These are phyloP conservation scores for Steinernema khuongi DNA, from an alignment of 1,140 invertebrate genomes.

Conservation along the genomic window DNA sequence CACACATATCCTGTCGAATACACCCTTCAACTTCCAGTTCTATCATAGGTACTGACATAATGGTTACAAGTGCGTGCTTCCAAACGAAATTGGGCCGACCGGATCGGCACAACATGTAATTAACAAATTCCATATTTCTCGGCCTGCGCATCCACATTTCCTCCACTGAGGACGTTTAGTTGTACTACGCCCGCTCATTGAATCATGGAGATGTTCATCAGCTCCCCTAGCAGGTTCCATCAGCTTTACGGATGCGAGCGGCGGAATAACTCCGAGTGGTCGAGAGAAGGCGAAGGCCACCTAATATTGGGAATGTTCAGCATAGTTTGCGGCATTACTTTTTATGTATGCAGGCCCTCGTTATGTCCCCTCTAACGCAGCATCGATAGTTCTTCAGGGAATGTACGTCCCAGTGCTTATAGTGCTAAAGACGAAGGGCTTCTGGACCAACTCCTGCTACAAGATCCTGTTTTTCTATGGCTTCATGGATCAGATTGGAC, in stretches of 20 bases:
- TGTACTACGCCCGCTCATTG: background rate
- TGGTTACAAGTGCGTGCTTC: no score
- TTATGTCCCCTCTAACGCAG: background rate
- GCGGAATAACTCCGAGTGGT: background rate
- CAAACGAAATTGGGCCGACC: no score
- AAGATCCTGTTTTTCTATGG: background rate
- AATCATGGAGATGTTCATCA: background rate
- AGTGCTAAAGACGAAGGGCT: background rate
- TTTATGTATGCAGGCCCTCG: background rate
- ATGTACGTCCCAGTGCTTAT: background rate
- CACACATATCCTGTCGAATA: no score
- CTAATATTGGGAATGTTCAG: background rate
- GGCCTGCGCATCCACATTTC: no score
- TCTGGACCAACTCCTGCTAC: constrained; percentile 8
- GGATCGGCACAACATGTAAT: no score
- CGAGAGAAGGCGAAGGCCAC: background rate
- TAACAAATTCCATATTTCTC: no score
- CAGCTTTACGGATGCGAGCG: background rate
- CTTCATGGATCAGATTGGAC: background rate
- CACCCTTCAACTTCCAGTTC: no score
- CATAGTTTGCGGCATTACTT: background rate
- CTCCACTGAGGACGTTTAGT: background rate
- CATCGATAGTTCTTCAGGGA: background rate
- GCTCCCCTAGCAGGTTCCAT: background rate
- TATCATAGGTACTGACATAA: no score